These are phyloP conservation scores for Pogoniulus pusillus DNA, from an alignment of 2,797 vertebrate genomes.

Conservation along the genomic window DNA sequence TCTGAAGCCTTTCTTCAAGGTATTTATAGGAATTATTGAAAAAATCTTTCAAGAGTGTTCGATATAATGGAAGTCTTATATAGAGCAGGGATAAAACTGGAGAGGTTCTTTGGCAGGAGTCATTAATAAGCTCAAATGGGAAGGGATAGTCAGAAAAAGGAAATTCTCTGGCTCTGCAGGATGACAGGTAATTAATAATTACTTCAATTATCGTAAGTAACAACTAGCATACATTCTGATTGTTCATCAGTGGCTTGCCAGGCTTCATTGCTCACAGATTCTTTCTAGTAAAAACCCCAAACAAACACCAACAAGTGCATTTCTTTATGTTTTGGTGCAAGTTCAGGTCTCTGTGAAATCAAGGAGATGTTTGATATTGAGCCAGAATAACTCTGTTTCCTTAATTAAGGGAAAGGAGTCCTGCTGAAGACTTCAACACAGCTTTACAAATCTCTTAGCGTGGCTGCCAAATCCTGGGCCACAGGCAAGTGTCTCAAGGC, in stretches of 20 bases:
- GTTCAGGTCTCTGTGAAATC: not conserved
- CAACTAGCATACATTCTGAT: not conserved
- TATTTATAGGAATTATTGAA: not conserved
- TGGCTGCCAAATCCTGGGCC: not conserved
- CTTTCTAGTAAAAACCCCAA: not conserved
- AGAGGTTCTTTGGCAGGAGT: not conserved
- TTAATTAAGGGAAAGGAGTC: not conserved
- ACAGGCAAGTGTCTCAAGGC: not conserved
- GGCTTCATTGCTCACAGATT: not conserved
- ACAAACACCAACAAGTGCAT: not conserved
- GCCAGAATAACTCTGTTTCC: not conserved
- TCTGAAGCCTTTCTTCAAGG: not conserved
- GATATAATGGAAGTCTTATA: not conserved
- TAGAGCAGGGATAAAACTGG: not conserved
- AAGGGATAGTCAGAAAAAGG: slow-evolving; percentile 48
- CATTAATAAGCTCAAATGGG: slow-evolving; percentile 10
- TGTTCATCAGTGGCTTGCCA: slow-evolving; percentile 7
- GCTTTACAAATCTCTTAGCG: not conserved
- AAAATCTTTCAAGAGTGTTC: not conserved
- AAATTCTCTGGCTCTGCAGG: not conserved
- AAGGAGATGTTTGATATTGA: not conserved
- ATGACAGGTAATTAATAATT: slow-evolving; percentile 55
- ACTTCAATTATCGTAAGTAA: slow-evolving; percentile 18
- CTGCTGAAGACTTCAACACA: not conserved
- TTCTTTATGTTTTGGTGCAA: not conserved